These are phyloP conservation scores for Plectrocnemia conspersa DNA, from an alignment of 1,140 invertebrate genomes.

Conservation along the genomic window DNA sequence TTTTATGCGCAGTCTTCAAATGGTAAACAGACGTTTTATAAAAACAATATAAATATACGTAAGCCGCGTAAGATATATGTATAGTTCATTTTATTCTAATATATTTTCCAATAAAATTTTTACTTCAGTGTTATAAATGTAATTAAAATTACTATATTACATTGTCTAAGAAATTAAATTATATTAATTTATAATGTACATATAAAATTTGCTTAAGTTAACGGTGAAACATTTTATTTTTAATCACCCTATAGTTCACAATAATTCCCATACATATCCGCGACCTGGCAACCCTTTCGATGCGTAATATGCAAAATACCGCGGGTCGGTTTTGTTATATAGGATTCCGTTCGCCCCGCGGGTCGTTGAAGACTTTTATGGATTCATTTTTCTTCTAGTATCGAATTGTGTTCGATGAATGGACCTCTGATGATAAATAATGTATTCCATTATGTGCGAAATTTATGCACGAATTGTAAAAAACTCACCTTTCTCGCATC, in stretches of 20 bases:
- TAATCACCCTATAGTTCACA: conserved; percentile 16
- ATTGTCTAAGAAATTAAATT: too few relatives aligned
- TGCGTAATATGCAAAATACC: conserved; percentile 33
- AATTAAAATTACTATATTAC: too few relatives aligned
- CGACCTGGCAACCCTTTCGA: conserved; percentile 26
- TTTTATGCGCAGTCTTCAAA: too few relatives aligned
- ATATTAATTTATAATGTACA: too few relatives aligned
- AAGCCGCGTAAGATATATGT: too few relatives aligned
- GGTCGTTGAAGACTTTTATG: conserved; percentile 33
- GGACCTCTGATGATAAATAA: conserved; percentile 35
- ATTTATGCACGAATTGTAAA: conserved; percentile 31
- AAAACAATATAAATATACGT: too few relatives aligned
- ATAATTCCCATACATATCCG: conserved; percentile 25
- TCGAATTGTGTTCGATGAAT: conserved; percentile 35
- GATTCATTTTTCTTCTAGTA: conserved; percentile 36
- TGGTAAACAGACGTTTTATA: too few relatives aligned
- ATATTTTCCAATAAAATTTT: too few relatives aligned
- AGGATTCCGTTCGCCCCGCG: conserved; percentile 18
- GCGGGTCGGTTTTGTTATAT: conserved; percentile 24
- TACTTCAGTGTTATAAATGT: too few relatives aligned
- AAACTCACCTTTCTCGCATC: conserved; percentile 22
- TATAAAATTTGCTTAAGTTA: too few relatives aligned
- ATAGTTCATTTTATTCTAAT: too few relatives aligned
- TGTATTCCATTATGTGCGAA: conserved; percentile 35
- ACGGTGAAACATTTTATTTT: too few relatives aligned